A percentile compares a stretch with the other conserved stretches of the same genome.
Conservation (phyloP, 1,140 invertebrate genomes). For the Diprion similis region DNA sequence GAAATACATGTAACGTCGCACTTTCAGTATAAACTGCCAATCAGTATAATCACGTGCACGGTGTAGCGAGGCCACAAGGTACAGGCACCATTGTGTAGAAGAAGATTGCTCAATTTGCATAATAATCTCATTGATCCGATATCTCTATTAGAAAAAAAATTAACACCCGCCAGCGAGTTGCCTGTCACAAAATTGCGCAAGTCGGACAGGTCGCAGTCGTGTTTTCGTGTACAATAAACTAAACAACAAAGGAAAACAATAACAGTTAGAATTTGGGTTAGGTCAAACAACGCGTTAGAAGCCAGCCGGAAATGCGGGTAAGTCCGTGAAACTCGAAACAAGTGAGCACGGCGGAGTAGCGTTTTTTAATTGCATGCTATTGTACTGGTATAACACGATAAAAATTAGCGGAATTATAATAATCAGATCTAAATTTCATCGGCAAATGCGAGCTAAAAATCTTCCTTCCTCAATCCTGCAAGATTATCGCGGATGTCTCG, state of each 20-base stretch:
- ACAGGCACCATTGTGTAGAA: neutral
- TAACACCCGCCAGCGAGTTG: neutral
- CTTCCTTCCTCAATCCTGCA: too few species aligned
- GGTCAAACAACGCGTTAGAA: neutral
- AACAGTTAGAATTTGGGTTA: neutral
- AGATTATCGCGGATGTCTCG: too few species aligned
- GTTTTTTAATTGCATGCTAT: neutral
- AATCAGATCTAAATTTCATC: neutral
- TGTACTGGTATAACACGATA: neutral
- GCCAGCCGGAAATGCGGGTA: too few species aligned
- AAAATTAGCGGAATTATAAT: neutral
- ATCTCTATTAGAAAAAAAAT: neutral
- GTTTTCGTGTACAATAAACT: neutral
- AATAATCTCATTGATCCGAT: slow-evolving; percentile 3
- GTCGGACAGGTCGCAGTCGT: neutral
- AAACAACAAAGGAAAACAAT: neutral
- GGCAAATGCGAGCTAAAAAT: neutral
- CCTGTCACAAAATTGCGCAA: neutral
- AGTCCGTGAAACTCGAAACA: neutral
- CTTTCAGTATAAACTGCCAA: neutral
- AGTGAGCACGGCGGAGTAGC: neutral
- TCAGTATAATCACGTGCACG: neutral
- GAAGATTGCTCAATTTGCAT: neutral
- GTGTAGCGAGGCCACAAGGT: neutral
- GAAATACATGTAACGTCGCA: neutral